phyloP scores from a whole-genome alignment of 2,888 invertebrate genomes.

The Drosophila leonis region DNA sequence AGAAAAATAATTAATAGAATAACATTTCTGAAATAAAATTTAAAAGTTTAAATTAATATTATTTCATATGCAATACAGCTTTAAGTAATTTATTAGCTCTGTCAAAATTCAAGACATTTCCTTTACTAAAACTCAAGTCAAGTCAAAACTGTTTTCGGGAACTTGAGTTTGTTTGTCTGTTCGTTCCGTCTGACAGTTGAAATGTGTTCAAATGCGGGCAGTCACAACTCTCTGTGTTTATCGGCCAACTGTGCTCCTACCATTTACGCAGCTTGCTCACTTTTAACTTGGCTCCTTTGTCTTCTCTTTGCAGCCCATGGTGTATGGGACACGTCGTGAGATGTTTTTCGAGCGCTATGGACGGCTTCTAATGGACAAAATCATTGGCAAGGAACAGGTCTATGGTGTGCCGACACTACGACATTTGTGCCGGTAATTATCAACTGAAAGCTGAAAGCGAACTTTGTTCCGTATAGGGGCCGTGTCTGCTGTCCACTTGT shows the following conservation, averaged over 20 bases:
- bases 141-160: neutral
- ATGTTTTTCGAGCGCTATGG: conserved; percentile 84
- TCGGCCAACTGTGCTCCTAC: conserved; percentile 2
- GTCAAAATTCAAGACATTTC: too few relatives aligned
- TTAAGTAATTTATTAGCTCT: neutral
- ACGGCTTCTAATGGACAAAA: conserved; percentile 82
- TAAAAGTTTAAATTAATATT: neutral
- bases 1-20: too few relatives aligned
- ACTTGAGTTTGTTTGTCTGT: neutral
- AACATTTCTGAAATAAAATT: neutral
- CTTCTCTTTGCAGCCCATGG: conserved; percentile 75
- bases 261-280: neutral
- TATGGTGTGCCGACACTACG: conserved; percentile 88
- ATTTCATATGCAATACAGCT: neutral
- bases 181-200: neutral
- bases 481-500: conserved; percentile 23
- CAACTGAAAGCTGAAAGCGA: conserved; percentile 32
- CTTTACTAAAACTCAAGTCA: neutral
- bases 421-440: conserved; percentile 88
- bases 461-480: conserved; percentile 17
- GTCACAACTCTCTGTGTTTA: conserved; percentile 2
- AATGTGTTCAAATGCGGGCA: conserved; percentile 3
- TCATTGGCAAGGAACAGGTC: conserved; percentile 83
- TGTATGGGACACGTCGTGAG: conserved; percentile 78
- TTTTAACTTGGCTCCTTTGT: neutral